Percentiles rank a stretch among this genome's conserved stretches.
phyloP scores from a whole-genome alignment of 2,888 invertebrate species.

The Drosophila limbata region DNA sequence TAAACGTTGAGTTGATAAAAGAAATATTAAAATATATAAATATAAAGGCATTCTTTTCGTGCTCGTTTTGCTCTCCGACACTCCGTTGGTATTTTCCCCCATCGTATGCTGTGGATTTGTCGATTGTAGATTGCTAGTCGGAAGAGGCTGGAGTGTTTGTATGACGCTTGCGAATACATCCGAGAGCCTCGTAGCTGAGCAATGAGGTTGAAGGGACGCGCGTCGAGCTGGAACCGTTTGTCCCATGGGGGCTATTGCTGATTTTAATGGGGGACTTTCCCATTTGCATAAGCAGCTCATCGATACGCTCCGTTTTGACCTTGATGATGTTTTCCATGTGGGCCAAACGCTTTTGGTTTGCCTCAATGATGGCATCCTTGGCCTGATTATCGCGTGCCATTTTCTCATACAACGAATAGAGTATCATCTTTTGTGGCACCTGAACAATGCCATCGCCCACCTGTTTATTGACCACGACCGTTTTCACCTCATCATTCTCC shows the following conservation, averaged over 20 bases:
- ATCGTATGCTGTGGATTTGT: background rate
- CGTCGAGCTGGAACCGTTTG: conserved; percentile 11
- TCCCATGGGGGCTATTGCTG: conserved; percentile 1
- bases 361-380: conserved; percentile 70
- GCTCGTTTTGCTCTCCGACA: background rate
- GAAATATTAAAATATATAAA: background rate
- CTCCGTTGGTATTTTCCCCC: background rate
- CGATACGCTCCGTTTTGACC: conserved; percentile 82
- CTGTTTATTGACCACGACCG: conserved; percentile 79
- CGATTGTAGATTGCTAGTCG: conserved; percentile 24
- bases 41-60: background rate
- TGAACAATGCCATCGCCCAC: conserved; percentile 84
- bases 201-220: conserved; percentile 26
- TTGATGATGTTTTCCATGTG: conserved; percentile 83
- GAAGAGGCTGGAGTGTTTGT: conserved; percentile 49
- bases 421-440: conserved; percentile 84
- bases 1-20: conserved; percentile 2
- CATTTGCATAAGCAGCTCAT: conserved; percentile 79
- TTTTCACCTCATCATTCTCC: conserved; percentile 82
- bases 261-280: conserved; percentile 53
- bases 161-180: conserved; percentile 31
- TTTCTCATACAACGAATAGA: conserved; percentile 83
- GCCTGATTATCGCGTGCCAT: conserved; percentile 62
- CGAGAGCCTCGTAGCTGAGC: conserved; percentile 37
- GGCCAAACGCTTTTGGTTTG: conserved; percentile 46